Base-by-base conservation (phyloP, 2,113 vertebrate genomes). In the Genyomyrus donnyi region DNA sequence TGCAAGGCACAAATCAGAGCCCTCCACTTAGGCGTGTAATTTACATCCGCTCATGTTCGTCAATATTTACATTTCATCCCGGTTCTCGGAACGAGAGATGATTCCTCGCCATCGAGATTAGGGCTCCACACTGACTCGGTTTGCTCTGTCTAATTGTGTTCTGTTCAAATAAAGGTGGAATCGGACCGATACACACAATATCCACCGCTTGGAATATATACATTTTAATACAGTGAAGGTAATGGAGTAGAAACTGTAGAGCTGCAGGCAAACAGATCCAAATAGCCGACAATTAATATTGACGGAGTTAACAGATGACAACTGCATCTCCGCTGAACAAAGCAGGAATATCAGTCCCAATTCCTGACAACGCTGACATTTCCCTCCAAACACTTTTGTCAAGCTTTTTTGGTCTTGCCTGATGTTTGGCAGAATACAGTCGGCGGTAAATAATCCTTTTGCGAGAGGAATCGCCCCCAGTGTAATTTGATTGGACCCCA, bases 371-470 rank as follows among this genome's bases (percentile, higher is more conserved):
- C 95, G 93, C 96, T 96, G 95, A 96, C 96, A 96, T 95, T 96
- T 89, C 83, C 45, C 46, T 7, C 85, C 84, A 88, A 80, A 53
- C 45, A 42, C 87, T 88, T 89, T 85, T 52, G 85, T 94, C 92
- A 94, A 91, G 92, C 95, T 94, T 97, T 94, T 96, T 96, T 96
- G 95, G 95, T 96, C 96, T 96, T 93, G 93, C 94, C 94, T 45
- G 94, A 94, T 93, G 95, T 92, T 95, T 93, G 35, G 42, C 13
- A 24, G 94, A 95, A 95, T 89, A 74, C 93, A 95, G 96, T 96
- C 95, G 96, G 93, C 95, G 96, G 96, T 96, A 96, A 96, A 96
- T 97, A 96, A 96, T 96, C 95, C 95, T 96, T 96, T 80, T 94
- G 96, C 96, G 94, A 31, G 96, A 96, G 96, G 95, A 97, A 95